phyloP scores from a whole-genome alignment of 2,888 invertebrate genomes.

The Oscheius myriophilus region DNA sequence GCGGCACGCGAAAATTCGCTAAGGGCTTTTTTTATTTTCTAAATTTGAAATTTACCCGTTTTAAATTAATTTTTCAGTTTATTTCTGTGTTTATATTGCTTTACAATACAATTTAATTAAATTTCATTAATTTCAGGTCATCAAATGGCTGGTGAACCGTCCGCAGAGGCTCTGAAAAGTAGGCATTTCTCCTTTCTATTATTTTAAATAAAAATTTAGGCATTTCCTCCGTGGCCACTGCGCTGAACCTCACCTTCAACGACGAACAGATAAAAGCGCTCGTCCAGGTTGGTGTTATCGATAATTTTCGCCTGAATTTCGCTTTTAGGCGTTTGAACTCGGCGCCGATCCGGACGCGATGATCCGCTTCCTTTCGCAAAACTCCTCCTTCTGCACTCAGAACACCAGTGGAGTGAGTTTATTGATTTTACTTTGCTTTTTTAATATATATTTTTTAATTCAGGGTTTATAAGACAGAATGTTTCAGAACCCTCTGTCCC shows the following conservation, averaged over 20 bases:
- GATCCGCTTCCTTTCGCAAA: not conserved
- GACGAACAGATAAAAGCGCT: conserved; percentile 17
- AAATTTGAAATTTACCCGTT: no score
- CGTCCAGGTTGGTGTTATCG: conserved; percentile 2
- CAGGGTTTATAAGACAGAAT: not conserved
- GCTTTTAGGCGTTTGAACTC: conserved; percentile 5
- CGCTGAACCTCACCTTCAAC: conserved; percentile 7
- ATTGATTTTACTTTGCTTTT: not conserved
- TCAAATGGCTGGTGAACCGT: no score
- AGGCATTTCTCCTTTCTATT: no score
- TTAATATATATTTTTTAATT: not conserved
- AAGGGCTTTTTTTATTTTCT: no score
- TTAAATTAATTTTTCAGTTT: no score
- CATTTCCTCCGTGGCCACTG: not conserved
- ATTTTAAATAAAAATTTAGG: not conserved
- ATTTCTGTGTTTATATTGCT: no score
- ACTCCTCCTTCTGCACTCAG: not conserved
- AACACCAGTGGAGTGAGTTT: not conserved
- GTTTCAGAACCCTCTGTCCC: not conserved
- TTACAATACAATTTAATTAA: no score
- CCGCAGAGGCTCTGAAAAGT: no score
- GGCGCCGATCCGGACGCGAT: conserved; percentile 15
- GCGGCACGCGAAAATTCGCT: no score
- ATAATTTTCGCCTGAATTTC: not conserved
- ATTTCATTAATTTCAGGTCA: no score